These are phyloP conservation scores for Tyto alba DNA, from an alignment of 2,113 vertebrate species.

Conservation along the genomic window DNA sequence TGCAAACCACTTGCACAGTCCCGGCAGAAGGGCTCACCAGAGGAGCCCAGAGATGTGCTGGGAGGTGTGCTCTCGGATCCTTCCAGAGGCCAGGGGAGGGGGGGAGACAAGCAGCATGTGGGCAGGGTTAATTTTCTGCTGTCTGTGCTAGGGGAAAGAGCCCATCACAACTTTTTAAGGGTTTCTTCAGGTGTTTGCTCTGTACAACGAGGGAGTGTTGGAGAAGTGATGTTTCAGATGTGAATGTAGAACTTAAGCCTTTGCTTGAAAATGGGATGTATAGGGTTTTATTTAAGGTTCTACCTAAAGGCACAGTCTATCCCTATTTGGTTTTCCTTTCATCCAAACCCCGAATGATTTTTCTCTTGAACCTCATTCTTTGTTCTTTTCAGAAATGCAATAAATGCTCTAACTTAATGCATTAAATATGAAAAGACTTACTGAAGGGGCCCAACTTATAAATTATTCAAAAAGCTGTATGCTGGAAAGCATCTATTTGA, in stretches of 20 bases:
- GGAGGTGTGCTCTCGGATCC: rapidly evolving
- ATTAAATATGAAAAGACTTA: conserved; percentile 72
- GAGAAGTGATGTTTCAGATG: background rate
- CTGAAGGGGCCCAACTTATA: conserved; percentile 48
- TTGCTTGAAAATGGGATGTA: background rate
- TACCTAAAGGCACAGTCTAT: background rate
- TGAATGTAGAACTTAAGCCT: background rate
- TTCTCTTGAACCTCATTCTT: conserved; percentile 1
- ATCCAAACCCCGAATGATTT: background rate
- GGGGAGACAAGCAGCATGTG: background rate
- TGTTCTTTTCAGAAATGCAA: conserved; percentile 54
- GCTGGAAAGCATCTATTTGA: conserved; percentile 61
- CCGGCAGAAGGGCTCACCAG: background rate
- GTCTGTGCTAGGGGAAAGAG: background rate
- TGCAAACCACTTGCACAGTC: background rate
- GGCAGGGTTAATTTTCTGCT: background rate
- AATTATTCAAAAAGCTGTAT: conserved; percentile 66
- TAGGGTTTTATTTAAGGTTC: background rate
- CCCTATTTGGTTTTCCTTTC: background rate
- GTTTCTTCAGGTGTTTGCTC: background rate
- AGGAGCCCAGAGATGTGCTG: background rate
- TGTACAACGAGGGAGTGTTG: background rate
- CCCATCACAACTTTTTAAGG: background rate
- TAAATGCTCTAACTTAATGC: conserved; percentile 56
- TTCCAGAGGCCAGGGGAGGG: background rate